Percentiles rank a stretch among this genome's conserved stretches.
phyloP scores from a whole-genome alignment of 2,888 invertebrate species.

The Desoria tigrina region DNA sequence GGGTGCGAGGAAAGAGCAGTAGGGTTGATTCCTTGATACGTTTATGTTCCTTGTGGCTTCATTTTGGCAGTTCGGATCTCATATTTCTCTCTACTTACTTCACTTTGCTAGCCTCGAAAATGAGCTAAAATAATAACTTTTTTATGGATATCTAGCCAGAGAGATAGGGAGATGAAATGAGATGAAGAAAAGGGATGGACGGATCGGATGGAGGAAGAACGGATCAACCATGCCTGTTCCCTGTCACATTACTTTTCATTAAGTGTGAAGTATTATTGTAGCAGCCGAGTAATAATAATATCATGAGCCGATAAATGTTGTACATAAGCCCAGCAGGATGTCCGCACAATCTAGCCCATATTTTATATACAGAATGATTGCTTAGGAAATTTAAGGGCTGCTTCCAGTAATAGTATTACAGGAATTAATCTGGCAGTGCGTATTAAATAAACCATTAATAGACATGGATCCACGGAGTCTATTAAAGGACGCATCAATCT shows the following conservation, averaged over 20 bases:
- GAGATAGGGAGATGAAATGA: background rate
- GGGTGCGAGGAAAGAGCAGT: slow-evolving; percentile 12
- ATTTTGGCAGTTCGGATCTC: background rate
- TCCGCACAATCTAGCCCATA: too few relatives aligned
- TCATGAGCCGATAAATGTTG: too few relatives aligned
- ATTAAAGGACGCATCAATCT: too few relatives aligned
- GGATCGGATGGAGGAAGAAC: slow-evolving; percentile 7
- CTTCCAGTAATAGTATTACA: too few relatives aligned
- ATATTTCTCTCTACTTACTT: background rate
- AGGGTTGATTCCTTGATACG: background rate
- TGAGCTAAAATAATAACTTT: background rate
- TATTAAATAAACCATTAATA: too few relatives aligned
- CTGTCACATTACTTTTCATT: slow-evolving; percentile 49
- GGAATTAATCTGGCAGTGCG: too few relatives aligned
- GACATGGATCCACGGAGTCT: too few relatives aligned
- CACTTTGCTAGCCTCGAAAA: too few relatives aligned
- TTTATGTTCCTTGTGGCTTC: background rate
- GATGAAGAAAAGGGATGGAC: background rate
- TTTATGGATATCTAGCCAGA: slow-evolving; percentile 1
- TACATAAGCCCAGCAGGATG: too few relatives aligned
- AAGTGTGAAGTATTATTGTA: slow-evolving; percentile 27
- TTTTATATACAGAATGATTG: too few relatives aligned
- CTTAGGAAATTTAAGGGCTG: too few relatives aligned
- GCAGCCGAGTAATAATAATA: too few relatives aligned
- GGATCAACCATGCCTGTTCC: slow-evolving; percentile 38